Evolutionary conservation across 2,888 invertebrate genomes (phyloP), one percentile per base, ranked within the genome.

Genomic region (Ectropis crepuscularia): DNA sequence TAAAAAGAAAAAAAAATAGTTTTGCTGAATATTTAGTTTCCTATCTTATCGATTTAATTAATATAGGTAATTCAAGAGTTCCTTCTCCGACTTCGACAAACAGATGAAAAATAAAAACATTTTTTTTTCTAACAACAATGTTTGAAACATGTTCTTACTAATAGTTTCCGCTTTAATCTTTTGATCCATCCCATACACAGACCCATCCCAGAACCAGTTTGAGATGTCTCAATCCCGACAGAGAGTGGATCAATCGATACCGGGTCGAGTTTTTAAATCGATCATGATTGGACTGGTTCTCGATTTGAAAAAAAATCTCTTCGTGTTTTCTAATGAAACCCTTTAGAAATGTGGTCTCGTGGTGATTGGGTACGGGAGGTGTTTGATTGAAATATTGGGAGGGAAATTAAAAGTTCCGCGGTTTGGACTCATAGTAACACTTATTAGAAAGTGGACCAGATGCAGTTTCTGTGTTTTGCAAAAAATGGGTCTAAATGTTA

Each of bases 201-300:
- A 76, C 82, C 74, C 81, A 79, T 80, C 75, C 74, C 70, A 81
- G 83, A 91, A 90, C 91, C 81, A 81, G 90, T 90, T 90, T 81
- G 82, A 88, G 91, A 92, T 92, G 92, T 90, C 92, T 92, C 91
- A 92, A 92, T 92, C 87, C 85, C 84, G 84, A 85, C 84, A 85
- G 82, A 79, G 82, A 80, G 85, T 82, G 86, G 90, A 90, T 90
- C 90, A 90, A 90, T 91, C 87, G 89, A 80, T 81, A 84, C 87
- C 85, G 88, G 83, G 89, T 81, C 83, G 79, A 78, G 79, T 86
- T 89, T 89, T 90, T 89, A 86, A 86, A 87, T 86, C 87, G 83
- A 83, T 86, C 85, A 84, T 85, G 82, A 85, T 85, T 83, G 83
- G 80, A 90, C 91, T 80, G 87, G 90, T 89, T 89, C 73, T 57